Percentiles rank a stretch among this genome's conserved stretches.
Conservation (phyloP, 2,797 vertebrate genomes). For the Amniataba percoides region DNA sequence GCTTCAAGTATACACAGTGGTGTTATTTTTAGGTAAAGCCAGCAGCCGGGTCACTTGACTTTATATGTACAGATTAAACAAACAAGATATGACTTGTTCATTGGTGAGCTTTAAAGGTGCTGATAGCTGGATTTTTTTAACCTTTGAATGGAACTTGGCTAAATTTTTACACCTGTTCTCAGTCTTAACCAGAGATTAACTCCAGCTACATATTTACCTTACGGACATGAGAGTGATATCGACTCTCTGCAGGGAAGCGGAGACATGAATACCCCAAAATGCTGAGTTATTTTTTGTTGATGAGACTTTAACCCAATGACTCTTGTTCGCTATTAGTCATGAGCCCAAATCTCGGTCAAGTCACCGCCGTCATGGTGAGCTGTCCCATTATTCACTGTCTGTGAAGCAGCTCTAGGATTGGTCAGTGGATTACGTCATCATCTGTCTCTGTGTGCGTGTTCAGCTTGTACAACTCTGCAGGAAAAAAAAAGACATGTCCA, state of each 20-base stretch:
- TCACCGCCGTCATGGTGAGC: constrained; percentile 38
- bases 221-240: background rate
- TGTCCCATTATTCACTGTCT: constrained; percentile 56
- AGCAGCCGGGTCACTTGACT: background rate
- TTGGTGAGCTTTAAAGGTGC: background rate
- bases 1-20: too few species aligned
- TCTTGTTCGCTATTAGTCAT: too few species aligned
- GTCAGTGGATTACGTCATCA: constrained; percentile 34
- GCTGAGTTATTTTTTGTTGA: too few species aligned
- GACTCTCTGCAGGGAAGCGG: background rate
- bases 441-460: constrained; percentile 24
- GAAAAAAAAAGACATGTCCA: constrained; percentile 12
- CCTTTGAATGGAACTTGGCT: too few species aligned
- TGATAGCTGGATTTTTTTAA: background rate
- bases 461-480: background rate
- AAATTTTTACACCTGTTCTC: background rate
- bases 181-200: background rate
- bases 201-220: background rate
- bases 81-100: background rate
- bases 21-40: too few species aligned
- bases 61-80: background rate
- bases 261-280: background rate
- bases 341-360: background rate
- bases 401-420: constrained; percentile 38
- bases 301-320: too few species aligned